Conservation (phyloP, 64 coral and sea anemone genomes). For the Exaiptasia diaphana region DNA sequence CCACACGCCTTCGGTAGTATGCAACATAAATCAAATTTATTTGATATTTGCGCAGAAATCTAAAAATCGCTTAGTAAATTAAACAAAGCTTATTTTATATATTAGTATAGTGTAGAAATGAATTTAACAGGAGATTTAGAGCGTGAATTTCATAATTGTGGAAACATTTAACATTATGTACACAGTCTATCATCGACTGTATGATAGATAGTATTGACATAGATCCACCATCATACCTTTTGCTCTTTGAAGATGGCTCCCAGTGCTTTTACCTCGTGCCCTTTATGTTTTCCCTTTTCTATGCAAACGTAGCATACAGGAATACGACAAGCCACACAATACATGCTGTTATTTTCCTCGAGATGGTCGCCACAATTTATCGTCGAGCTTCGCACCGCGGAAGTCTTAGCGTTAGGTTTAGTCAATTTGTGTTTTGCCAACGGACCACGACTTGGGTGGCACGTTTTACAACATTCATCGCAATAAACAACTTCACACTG, state of each 20-base stretch:
- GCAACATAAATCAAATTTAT: too few species aligned
- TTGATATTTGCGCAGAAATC: too few species aligned
- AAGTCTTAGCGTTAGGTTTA: conserved; percentile 59
- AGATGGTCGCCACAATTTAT: conserved; percentile 77
- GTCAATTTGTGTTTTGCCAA: conserved; percentile 81
- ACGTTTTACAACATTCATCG: conserved; percentile 85
- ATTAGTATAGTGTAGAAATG: too few species aligned
- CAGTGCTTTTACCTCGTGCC: conserved; percentile 91
- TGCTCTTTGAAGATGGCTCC: conserved; percentile 98
- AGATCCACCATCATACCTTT: conserved; percentile 65
- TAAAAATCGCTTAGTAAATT: too few species aligned
- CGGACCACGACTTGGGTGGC: conserved; percentile 87
- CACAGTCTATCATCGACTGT: too few species aligned
- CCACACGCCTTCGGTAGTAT: too few species aligned
- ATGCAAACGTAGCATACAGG: conserved; percentile 92
- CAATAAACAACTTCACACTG: conserved; percentile 95
- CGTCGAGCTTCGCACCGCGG: conserved; percentile 47
- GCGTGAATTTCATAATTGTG: too few species aligned
- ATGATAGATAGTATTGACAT: too few species aligned
- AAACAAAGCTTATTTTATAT: too few species aligned
- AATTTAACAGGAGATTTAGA: too few species aligned
- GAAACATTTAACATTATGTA: too few species aligned
- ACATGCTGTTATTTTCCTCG: conserved; percentile 97
- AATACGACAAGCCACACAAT: conserved; percentile 77
- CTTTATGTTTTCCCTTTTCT: conserved; percentile 71